Conservation (phyloP, 2,797 vertebrate genomes). For the Harpagifer antarcticus region DNA sequence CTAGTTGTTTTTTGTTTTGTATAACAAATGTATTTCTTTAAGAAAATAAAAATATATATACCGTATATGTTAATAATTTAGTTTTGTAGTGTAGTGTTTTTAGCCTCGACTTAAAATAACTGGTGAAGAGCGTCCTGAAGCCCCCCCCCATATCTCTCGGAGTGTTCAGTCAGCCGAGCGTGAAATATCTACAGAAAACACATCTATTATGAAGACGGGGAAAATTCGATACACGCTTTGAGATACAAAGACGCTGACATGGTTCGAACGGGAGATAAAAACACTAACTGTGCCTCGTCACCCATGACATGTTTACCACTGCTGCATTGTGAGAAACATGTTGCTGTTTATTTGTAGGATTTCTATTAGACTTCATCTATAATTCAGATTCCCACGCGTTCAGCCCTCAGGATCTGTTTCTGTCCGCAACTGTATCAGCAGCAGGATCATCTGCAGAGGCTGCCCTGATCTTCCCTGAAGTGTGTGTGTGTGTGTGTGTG, state of each 20-base stretch:
- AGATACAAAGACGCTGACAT: conserved; percentile 57
- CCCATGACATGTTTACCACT: conserved; percentile 37
- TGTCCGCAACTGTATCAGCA: conserved; percentile 44
- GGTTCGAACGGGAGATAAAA: conserved; percentile 34
- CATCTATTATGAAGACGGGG: conserved; percentile 82
- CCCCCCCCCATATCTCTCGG: conserved; percentile 69
- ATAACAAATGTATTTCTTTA: no score
- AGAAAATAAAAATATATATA: no score
- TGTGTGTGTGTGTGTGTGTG: conserved; percentile 3
- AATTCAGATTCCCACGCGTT: conserved; percentile 47
- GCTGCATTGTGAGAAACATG: conserved; percentile 10
- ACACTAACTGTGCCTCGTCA: not conserved
- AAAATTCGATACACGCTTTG: conserved; percentile 75
- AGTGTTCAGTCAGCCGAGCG: conserved; percentile 74
- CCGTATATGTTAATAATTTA: no score
- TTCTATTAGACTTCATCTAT: conserved; percentile 48
- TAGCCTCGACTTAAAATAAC: no score
- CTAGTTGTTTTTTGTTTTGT: no score
- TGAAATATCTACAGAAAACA: conserved; percentile 85
- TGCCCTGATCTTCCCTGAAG: conserved; percentile 14
- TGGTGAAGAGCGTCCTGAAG: conserved; percentile 8
- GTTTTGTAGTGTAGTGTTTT: no score
- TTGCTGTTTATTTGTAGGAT: conserved; percentile 11
- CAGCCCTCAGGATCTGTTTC: conserved; percentile 9
- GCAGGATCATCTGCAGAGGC: conserved; percentile 43